Percentiles rank a stretch among this genome's conserved stretches.
phyloP scores from a whole-genome alignment of 2,797 vertebrate genomes.

The Simalia tracyae region DNA sequence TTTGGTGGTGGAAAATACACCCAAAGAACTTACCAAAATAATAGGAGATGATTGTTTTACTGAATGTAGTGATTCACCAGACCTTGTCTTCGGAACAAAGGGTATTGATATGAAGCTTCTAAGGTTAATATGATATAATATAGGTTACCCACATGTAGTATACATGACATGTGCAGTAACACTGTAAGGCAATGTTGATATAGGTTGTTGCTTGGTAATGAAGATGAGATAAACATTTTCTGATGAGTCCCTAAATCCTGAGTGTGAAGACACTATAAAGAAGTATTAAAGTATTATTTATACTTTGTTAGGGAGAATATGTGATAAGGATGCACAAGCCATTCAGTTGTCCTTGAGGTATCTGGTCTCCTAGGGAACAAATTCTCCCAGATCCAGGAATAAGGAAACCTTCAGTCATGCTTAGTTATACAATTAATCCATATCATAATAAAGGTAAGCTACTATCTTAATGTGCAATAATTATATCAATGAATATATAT shows the following conservation, averaged over 20 bases:
- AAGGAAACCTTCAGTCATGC: not conserved
- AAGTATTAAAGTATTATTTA: not conserved
- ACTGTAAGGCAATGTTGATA: not conserved
- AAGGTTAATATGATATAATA: not conserved
- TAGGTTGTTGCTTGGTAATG: not conserved
- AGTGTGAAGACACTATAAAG: not conserved
- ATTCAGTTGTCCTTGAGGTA: not conserved
- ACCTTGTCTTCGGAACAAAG: not conserved
- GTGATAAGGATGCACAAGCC: not conserved
- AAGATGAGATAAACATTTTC: not conserved
- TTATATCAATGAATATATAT: not conserved
- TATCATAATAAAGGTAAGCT: not conserved
- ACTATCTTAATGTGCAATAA: not conserved
- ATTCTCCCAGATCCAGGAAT: not conserved
- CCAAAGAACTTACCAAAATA: not conserved
- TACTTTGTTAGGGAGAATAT: not conserved
- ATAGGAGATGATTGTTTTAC: not conserved
- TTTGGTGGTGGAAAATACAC: not conserved
- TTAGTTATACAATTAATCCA: not conserved
- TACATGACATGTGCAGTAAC: not conserved
- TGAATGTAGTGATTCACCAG: not conserved
- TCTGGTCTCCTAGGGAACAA: not conserved
- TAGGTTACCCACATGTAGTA: not conserved
- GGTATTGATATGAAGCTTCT: not conserved
- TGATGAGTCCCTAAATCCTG: not conserved